Conservation (phyloP, 2,113 vertebrate species). For the Erythrocercus mccallii region DNA sequence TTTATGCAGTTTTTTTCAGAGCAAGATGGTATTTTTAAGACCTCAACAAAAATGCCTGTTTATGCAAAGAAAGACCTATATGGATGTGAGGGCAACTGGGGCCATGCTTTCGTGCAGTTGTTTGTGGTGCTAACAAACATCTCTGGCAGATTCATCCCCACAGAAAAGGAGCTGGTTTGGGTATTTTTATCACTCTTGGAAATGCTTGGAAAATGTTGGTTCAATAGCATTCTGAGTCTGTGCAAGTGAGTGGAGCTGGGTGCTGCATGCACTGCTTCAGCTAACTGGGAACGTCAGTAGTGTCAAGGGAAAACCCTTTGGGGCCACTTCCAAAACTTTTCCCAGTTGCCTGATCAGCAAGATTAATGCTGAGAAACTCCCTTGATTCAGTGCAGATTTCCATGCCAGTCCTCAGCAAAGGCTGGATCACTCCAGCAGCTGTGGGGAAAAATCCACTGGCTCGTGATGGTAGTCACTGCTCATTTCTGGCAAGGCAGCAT, state of each 20-base stretch:
- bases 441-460: background rate
- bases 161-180: background rate
- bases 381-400: background rate
- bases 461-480: background rate
- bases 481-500: background rate
- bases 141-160: background rate
- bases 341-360: background rate
- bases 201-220: background rate
- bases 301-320: background rate
- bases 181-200: background rate
- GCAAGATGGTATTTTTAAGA: background rate
- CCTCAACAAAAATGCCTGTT: slow-evolving; percentile 15
- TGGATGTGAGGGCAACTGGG: background rate
- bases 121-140: background rate
- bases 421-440: background rate
- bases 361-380: background rate
- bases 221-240: background rate
- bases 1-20: background rate
- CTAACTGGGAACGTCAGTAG: accelerated
- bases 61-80: background rate
- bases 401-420: background rate
- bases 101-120: background rate
- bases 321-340: background rate
- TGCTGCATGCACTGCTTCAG: background rate
- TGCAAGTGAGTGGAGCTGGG: background rate